Percentiles rank a stretch among this genome's conserved stretches.
Evolutionary conservation across 37 sponge, comb jelly and placozoan species (phyloP).

Genomic region (Hormiphora californensis): DNA sequence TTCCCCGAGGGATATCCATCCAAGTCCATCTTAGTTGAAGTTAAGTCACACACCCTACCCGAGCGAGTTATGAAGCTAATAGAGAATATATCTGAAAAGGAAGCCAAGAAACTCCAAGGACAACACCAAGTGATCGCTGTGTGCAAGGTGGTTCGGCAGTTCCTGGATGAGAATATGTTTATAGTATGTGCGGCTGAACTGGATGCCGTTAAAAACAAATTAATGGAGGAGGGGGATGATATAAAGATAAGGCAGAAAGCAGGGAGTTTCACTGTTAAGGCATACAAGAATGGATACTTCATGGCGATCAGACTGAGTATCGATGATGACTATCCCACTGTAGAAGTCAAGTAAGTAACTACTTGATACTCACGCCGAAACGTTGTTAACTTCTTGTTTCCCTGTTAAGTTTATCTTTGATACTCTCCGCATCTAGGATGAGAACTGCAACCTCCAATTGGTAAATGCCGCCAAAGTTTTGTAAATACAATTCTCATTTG

Average conservation of each 20-base stretch:
- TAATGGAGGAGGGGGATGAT: slow-evolving; percentile 64
- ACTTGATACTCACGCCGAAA: too few species aligned
- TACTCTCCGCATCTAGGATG: too few species aligned
- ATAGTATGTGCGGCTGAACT: slow-evolving; percentile 85
- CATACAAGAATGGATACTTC: slow-evolving; percentile 63
- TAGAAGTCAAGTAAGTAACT: slow-evolving; percentile 53
- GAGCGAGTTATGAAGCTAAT: slow-evolving; percentile 64
- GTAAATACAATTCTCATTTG: too few species aligned
- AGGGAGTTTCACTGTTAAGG: slow-evolving; percentile 61
- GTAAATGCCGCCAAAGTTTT: too few species aligned
- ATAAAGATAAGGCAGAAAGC: slow-evolving; percentile 70
- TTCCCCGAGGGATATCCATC: slow-evolving; percentile 76
- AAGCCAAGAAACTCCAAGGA: slow-evolving; percentile 61
- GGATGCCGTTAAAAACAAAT: slow-evolving; percentile 65
- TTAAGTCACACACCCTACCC: slow-evolving; percentile 78
- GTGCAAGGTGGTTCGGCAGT: slow-evolving; percentile 16
- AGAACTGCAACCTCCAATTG: too few species aligned
- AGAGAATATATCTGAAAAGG: slow-evolving; percentile 64
- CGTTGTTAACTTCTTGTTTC: too few species aligned
- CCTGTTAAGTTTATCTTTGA: too few species aligned
- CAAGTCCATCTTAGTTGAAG: slow-evolving; percentile 60
- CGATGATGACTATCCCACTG: slow-evolving; percentile 65
- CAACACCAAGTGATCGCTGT: slow-evolving; percentile 56
- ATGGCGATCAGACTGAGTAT: slow-evolving; percentile 60
- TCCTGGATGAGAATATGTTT: slow-evolving; percentile 74